These are phyloP conservation scores for Cheirogaleus major DNA, from an alignment of 2,797 vertebrate species.

Conservation along the genomic window DNA sequence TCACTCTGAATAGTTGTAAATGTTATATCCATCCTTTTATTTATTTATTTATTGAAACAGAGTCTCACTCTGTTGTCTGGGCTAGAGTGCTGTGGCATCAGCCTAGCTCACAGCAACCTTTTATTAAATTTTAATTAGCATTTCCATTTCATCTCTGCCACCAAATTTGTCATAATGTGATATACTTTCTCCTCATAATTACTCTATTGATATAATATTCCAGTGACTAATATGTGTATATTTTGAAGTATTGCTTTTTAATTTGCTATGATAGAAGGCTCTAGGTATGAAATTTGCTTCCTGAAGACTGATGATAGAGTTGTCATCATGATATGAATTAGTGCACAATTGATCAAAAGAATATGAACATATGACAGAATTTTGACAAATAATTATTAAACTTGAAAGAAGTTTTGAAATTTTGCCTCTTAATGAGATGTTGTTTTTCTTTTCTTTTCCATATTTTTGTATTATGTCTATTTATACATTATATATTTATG, in stretches of 20 bases:
- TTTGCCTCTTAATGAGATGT: not conserved
- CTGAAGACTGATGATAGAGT: not conserved
- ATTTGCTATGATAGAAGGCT: not conserved
- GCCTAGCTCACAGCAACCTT: not conserved
- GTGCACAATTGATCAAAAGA: not conserved
- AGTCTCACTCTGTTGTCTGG: no score
- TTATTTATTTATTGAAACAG: not conserved
- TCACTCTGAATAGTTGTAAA: not conserved
- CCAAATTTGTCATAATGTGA: not conserved
- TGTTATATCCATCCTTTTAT: not conserved
- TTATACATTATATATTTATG: not conserved
- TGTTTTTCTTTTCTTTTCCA: not conserved
- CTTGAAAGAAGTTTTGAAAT: not conserved
- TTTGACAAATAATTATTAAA: slow-evolving; percentile 14
- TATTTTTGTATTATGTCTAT: not conserved
- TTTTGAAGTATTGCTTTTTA: not conserved
- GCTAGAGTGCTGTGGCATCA: no score
- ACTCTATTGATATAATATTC: not conserved
- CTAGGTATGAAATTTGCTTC: not conserved
- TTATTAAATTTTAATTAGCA: not conserved
- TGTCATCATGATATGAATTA: not conserved
- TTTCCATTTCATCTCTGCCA: not conserved
- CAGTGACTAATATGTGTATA: not conserved
- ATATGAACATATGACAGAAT: not conserved
- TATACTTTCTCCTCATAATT: not conserved